Percentiles rank a stretch among this genome's conserved stretches.
phyloP scores from a whole-genome alignment of 2,797 vertebrate species.

The Pantherophis alleghaniensis region DNA sequence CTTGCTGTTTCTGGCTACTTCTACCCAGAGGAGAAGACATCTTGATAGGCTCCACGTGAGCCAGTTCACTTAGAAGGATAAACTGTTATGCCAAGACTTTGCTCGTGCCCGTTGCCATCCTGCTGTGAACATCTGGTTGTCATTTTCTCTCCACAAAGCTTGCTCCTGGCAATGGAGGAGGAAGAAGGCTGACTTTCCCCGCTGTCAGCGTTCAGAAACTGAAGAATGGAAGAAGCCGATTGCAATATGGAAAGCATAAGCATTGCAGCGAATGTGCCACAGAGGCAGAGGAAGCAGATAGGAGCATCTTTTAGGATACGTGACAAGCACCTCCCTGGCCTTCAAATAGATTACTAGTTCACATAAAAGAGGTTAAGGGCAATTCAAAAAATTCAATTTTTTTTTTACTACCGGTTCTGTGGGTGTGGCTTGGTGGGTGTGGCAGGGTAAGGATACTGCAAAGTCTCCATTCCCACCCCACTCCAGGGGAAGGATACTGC shows the following conservation, averaged over 20 bases:
- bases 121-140: slow-evolving; percentile 38
- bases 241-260: slow-evolving; percentile 31
- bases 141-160: slow-evolving; percentile 20
- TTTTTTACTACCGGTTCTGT: no score
- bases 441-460: no score
- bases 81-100: slow-evolving; percentile 3
- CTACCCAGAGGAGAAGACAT: slow-evolving; percentile 14
- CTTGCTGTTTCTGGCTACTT: neutral
- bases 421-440: no score
- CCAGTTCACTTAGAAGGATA: slow-evolving; percentile 4
- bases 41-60: slow-evolving; percentile 15
- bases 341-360: neutral
- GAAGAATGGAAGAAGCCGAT: slow-evolving; percentile 25
- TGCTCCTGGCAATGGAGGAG: neutral
- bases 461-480: no score
- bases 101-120: slow-evolving; percentile 13
- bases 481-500: no score
- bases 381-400: neutral
- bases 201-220: neutral
- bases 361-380: neutral
- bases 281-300: slow-evolving; percentile 29
- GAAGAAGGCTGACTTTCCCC: neutral
- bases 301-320: neutral
- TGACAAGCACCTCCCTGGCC: neutral
- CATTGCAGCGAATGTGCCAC: slow-evolving; percentile 31